A percentile compares a stretch with the other conserved stretches of the same genome.
Conservation (phyloP, 2,888 invertebrate species). For the Apamea crenata region DNA sequence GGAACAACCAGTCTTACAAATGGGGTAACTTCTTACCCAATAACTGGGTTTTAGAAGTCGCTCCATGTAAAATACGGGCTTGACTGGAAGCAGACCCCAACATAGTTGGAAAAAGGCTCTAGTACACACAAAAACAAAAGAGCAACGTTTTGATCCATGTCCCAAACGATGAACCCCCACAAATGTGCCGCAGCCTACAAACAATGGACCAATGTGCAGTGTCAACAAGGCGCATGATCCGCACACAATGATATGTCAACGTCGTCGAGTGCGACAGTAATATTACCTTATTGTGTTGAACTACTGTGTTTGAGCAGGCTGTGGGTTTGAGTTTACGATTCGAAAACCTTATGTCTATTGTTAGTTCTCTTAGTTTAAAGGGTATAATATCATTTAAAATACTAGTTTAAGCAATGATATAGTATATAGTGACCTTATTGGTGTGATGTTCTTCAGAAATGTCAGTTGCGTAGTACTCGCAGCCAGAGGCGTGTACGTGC, state of each 20-base stretch:
- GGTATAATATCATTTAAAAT: not conserved
- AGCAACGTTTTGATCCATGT: not conserved
- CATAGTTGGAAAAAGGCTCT: not conserved
- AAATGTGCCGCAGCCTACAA: slow-evolving; percentile 12
- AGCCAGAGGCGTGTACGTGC: too few relatives aligned
- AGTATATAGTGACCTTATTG: not conserved
- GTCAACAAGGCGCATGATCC: slow-evolving; percentile 15
- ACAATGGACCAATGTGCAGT: slow-evolving; percentile 6
- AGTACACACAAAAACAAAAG: not conserved
- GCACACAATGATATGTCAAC: slow-evolving; percentile 26
- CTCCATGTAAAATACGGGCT: not conserved
- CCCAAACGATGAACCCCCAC: not conserved
- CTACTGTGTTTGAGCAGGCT: slow-evolving; percentile 34
- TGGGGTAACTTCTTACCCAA: not conserved
- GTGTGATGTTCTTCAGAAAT: not conserved
- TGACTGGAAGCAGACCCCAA: not conserved
- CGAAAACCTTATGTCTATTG: not conserved
- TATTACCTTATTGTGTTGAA: slow-evolving; percentile 30
- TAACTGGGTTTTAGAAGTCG: not conserved
- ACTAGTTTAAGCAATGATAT: not conserved
- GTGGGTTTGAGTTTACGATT: slow-evolving; percentile 5
- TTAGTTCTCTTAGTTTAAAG: not conserved
- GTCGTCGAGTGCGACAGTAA: not conserved
- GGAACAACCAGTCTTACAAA: not conserved
- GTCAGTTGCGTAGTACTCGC: not conserved